A percentile compares a stretch with the other conserved stretches of the same genome.
These are phyloP conservation scores for Hirtodrosophila trivittata DNA, from an alignment of 2,888 invertebrate species.

Conservation along the genomic window DNA sequence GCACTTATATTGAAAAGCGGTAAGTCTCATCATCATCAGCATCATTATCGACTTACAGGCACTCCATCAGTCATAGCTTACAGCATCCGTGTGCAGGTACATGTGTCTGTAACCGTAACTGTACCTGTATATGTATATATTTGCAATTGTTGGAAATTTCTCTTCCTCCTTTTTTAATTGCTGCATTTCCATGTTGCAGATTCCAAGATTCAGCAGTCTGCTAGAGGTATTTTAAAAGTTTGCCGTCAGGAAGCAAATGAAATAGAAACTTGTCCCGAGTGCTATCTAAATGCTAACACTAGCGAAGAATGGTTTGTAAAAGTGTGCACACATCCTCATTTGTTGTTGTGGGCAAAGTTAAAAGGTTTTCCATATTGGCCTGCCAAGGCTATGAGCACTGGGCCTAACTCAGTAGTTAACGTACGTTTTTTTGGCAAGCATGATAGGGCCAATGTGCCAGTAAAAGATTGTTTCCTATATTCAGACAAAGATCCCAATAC, in stretches of 20 bases:
- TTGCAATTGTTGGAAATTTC: too few relatives aligned
- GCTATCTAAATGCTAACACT: conserved; percentile 93
- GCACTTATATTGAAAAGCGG: conserved; percentile 93
- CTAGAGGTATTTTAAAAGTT: conserved; percentile 90
- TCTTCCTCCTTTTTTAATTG: not conserved
- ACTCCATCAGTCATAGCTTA: not conserved
- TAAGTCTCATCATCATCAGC: conserved; percentile 11
- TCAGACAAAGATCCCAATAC: conserved; percentile 89
- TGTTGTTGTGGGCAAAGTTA: conserved; percentile 97
- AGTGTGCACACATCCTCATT: conserved; percentile 94
- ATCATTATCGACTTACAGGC: not conserved
- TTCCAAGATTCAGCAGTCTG: conserved; percentile 62
- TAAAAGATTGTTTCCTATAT: conserved; percentile 92
- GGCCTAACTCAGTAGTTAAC: conserved; percentile 89
- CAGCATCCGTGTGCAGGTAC: not conserved
- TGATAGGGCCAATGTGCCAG: conserved; percentile 95
- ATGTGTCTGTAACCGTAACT: not conserved
- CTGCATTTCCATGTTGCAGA: conserved; percentile 33
- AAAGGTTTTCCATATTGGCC: conserved; percentile 99
- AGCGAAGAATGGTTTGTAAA: conserved; percentile 94
- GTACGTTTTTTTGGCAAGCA: conserved; percentile 98
- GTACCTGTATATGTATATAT: not conserved
- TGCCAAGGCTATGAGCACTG: conserved; percentile 93
- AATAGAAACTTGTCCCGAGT: conserved; percentile 96
- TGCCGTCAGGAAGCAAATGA: conserved; percentile 95